These are phyloP conservation scores for Ypsolopha sequella DNA, from an alignment of 2,888 invertebrate genomes.

Conservation along the genomic window DNA sequence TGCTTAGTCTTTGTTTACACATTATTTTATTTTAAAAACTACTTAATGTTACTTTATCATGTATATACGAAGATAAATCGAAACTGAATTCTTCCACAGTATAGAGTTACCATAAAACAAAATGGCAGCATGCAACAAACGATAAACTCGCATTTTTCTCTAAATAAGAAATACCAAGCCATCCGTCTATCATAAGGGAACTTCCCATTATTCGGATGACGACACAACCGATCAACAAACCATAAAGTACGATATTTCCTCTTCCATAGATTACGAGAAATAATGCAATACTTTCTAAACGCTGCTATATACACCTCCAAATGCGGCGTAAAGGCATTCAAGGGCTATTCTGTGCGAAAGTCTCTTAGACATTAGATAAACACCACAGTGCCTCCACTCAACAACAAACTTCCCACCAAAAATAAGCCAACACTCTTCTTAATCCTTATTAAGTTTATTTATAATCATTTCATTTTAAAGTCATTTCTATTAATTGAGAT, in stretches of 20 bases:
- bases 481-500: too few species aligned
- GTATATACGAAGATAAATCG: too few species aligned
- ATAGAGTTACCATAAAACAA: too few species aligned
- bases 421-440: too few species aligned
- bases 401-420: too few species aligned
- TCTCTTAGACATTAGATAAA: slow-evolving; percentile 7
- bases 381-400: background rate
- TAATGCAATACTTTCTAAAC: slow-evolving; percentile 29
- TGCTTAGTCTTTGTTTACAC: too few species aligned
- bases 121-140: slow-evolving; percentile 4
- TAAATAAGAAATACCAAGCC: slow-evolving; percentile 49
- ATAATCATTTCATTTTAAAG: too few species aligned
- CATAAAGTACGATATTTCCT: slow-evolving; percentile 40
- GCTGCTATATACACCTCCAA: slow-evolving; percentile 40
- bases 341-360: slow-evolving; percentile 23
- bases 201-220: slow-evolving; percentile 26
- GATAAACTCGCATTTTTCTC: slow-evolving; percentile 24
- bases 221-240: slow-evolving; percentile 22
- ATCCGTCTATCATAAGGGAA: slow-evolving; percentile 16
- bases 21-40: too few species aligned
- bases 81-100: too few species aligned
- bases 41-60: too few species aligned
- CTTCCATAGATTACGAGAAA: slow-evolving; percentile 25
- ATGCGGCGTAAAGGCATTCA: slow-evolving; percentile 61
- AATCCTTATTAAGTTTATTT: too few species aligned